phyloP scores from a whole-genome alignment of 1,140 invertebrate species.

The Drosophila punjabiensis region DNA sequence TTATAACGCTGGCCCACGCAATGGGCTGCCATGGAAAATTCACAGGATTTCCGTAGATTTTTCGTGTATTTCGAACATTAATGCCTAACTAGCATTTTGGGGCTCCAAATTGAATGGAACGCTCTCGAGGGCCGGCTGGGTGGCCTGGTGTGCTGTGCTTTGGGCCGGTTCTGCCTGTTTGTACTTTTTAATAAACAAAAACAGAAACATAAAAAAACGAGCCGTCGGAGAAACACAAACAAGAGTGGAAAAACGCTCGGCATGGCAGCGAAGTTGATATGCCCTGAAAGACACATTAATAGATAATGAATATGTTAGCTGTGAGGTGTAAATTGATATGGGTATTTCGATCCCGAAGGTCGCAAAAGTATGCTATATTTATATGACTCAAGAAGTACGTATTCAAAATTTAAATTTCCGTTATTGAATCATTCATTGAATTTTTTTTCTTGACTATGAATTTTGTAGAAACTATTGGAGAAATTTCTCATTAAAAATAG shows the following conservation, averaged over 20 bases:
- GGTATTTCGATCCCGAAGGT: slow-evolving; percentile 21
- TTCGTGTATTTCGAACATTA: slow-evolving; percentile 69
- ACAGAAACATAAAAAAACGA: slow-evolving; percentile 45
- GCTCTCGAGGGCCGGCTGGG: slow-evolving; percentile 11
- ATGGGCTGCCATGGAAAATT: slow-evolving; percentile 49
- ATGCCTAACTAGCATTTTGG: slow-evolving; percentile 65
- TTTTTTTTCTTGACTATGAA: not conserved
- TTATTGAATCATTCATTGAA: not conserved
- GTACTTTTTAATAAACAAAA: slow-evolving; percentile 62
- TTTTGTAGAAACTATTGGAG: not conserved
- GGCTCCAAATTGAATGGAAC: slow-evolving; percentile 43
- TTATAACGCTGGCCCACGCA: slow-evolving; percentile 60
- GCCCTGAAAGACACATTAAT: slow-evolving; percentile 41
- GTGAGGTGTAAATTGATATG: slow-evolving; percentile 36
- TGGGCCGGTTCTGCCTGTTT: slow-evolving; percentile 25
- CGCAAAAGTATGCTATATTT: slow-evolving; percentile 47
- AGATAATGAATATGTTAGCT: slow-evolving; percentile 32
- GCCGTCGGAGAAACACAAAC: slow-evolving; percentile 24
- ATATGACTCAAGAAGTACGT: not conserved
- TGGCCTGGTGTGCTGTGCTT: slow-evolving; percentile 19
- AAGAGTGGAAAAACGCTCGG: slow-evolving; percentile 16
- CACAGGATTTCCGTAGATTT: slow-evolving; percentile 75
- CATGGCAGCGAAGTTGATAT: slow-evolving; percentile 31
- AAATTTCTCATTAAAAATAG: not conserved
- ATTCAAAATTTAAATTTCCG: not conserved